phyloP scores from a whole-genome alignment of 2,888 invertebrate species.

The Drosophila sordidapex region DNA sequence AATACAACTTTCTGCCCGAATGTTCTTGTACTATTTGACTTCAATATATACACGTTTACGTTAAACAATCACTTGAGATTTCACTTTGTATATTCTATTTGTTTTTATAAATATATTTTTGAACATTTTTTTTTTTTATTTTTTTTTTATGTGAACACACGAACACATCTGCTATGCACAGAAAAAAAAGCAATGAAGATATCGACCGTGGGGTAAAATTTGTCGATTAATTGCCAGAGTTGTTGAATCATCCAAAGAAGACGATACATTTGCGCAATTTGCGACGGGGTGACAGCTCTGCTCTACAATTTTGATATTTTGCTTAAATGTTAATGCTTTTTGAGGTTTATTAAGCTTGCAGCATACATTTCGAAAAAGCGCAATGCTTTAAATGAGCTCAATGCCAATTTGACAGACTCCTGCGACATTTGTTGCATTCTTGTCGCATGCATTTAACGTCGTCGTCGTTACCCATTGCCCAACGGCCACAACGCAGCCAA shows the following conservation, averaged over 20 bases:
- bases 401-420: constrained; percentile 5
- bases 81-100: constrained; percentile 46
- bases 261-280: constrained; percentile 40
- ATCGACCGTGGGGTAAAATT: constrained; percentile 80
- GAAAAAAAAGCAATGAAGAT: constrained; percentile 75
- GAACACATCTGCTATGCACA: constrained; percentile 59
- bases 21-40: constrained; percentile 35
- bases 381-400: neutral
- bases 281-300: constrained; percentile 34
- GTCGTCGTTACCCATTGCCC: constrained; percentile 57
- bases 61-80: constrained; percentile 33
- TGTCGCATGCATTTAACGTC: constrained; percentile 12
- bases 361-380: neutral
- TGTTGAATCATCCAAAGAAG: constrained; percentile 17
- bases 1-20: constrained; percentile 35
- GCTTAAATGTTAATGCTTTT: constrained; percentile 51
- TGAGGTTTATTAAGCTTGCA: neutral
- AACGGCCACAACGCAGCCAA: constrained; percentile 64
- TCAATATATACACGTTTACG: constrained; percentile 28
- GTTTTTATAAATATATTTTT: constrained; percentile 38
- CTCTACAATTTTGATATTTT: constrained; percentile 51
- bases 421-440: neutral
- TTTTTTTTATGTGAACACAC: constrained; percentile 59
- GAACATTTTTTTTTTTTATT: constrained; percentile 48
- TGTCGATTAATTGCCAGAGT: constrained; percentile 68